Base-by-base conservation (phyloP, 2,113 vertebrate genomes). In the Dipodomys stephensi region DNA sequence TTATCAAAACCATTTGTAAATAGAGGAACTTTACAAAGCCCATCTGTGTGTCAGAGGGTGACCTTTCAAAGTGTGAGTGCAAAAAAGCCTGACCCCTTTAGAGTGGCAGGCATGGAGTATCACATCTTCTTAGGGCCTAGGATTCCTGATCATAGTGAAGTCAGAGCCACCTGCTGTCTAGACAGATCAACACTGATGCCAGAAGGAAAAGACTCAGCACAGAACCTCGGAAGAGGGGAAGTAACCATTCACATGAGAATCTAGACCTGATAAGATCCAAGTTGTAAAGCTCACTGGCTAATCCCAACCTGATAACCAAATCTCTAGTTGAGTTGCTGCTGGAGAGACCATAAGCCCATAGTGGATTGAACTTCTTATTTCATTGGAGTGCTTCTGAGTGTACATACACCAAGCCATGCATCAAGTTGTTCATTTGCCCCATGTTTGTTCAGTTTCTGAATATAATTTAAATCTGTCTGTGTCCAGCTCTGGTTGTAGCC, bases 11-110 rank as follows among this genome's bases (percentile, higher is more conserved):
- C 81, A 77, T 30, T 84, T 83, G 28, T 44, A 92, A 79, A 4
- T 39, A n/a, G 64, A 49, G 87, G 39, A 18, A 73, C 60, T 87
- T 96, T 53, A 39, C 74, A 89, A 88, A 90, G 90, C 39, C 68
- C 60, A 6, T 62, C 62, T 84, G 57, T 20, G 2, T 39, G 28
- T 84, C 91, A 87, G 25, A 87, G 53, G 74, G 19, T 28, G 64
- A 91, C 76, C 68, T 94, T 90, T 77, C 76, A 62, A 73, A 67
- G 44, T 57, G 20, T 12, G n/a, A 80, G 19, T 10, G 35, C 60
- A 73, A 35, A 65, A 53, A 79, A 13, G 12, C 74, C 90, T 83
- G 19, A 30, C 49, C 68, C 65, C 80, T 74, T 16, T 68, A 30
- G 27, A 16, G 15, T 57, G 35, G 30, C 18, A 46, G 60, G 19